Conservation (phyloP, 2,797 vertebrate genomes). For the Megaceryle alcyon region DNA sequence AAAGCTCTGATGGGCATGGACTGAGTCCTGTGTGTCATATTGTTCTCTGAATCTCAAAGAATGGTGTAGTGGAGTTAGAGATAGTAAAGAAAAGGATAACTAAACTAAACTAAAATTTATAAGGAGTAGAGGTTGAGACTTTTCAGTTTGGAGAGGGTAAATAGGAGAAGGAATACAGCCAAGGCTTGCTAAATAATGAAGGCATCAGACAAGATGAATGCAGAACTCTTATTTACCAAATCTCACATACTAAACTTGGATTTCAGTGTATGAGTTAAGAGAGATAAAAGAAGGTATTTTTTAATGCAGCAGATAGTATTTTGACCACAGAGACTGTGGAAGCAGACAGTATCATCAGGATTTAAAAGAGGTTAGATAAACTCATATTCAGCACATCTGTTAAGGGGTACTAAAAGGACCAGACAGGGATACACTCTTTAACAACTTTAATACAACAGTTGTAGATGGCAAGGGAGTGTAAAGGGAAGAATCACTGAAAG, state of each 20-base stretch:
- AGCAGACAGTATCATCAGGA: neutral
- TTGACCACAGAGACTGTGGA: neutral
- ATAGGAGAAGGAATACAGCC: neutral
- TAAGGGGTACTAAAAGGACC: neutral
- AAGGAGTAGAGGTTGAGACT: neutral
- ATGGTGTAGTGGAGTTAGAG: neutral
- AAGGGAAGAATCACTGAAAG: neutral
- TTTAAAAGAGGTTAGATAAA: slow-evolving; percentile 24
- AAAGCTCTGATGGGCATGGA: neutral
- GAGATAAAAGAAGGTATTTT: neutral
- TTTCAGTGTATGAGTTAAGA: neutral
- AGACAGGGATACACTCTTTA: neutral
- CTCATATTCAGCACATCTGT: neutral
- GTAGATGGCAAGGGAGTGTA: neutral
- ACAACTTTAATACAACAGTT: neutral
- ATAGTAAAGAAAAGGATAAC: neutral
- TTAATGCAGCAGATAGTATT: neutral
- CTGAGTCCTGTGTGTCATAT: neutral
- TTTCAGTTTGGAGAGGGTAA: neutral
- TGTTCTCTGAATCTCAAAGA: neutral
- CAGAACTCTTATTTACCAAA: neutral
- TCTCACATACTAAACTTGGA: neutral
- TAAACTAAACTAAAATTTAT: neutral
- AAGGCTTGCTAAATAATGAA: neutral
- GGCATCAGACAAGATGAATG: neutral